Evolutionary conservation across 2,113 vertebrate species (phyloP), one percentile per base, ranked within the genome.

Genomic region (Callipepla squamata): DNA sequence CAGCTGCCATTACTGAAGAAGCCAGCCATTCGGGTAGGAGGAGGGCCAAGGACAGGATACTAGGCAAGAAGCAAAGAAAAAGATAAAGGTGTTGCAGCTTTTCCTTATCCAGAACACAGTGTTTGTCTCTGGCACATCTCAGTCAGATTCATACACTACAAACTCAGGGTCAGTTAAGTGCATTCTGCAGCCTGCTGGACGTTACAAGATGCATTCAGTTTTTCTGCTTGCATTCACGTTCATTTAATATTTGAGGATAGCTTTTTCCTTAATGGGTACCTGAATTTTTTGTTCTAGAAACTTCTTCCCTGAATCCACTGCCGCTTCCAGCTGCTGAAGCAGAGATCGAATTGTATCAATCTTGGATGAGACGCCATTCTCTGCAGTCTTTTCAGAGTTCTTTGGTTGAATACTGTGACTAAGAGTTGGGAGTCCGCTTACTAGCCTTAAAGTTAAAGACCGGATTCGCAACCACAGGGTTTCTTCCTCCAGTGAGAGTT

Each of bases 31-130:
- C 99, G 98, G 67, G 98, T 98, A 84, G 98, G 97, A 88, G 99
- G 98, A 38, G 99, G 99, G 48, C 99, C 99, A 92, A 99, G 98
- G 96, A 99, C 98, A 48, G 99, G 99, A 97, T 98, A 99, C 98
- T 99, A 96, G 36, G 93, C 80, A 96, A 38, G 25, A 95, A 90
- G 91, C 62, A 84, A 80, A 77, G 75, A 65, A 88, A 95, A 88
- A 80, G 75, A 80, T 63, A 70, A 96, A 97, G 73, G 78, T 89
- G 73, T 95, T 89, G 89, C 89, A 95, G 76, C 87, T 93, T 93
- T 76, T 82, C 73, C 55, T 80, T 38, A 53, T 62, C 70, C 79
- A 90, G 70, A 75, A 59, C 45, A 80, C 69, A 65, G 82, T 26
- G 75, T 83, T 59, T 68, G 53, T 63, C 78, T 93, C 58, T 90